Evolutionary conservation across 2,888 invertebrate species (phyloP).

Genomic region (Meandrusa payeni): DNA sequence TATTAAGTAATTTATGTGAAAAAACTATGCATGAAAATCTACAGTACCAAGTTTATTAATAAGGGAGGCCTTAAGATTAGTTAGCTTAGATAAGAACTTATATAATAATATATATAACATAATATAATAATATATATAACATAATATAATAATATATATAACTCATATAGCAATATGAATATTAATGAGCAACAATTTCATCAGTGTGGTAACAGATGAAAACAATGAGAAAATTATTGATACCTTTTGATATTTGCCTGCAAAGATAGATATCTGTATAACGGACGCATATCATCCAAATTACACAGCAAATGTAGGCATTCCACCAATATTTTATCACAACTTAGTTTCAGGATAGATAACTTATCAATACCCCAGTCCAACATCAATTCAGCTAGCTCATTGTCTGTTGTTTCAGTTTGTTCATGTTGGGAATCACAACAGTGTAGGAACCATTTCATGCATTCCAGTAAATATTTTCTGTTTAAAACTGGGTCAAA

Average conservation of each 20-base stretch:
- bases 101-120: too few species aligned
- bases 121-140: too few species aligned
- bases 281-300: conserved; percentile 80
- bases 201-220: too few species aligned
- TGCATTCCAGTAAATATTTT: conserved; percentile 86
- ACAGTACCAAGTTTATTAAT: too few species aligned
- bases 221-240: too few species aligned
- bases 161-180: too few species aligned
- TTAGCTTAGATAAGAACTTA: too few species aligned
- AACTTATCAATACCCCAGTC: conserved; percentile 29
- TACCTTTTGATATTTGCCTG: conserved; percentile 69
- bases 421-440: conserved; percentile 70
- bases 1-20: too few species aligned
- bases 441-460: conserved; percentile 82
- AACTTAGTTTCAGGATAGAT: conserved; percentile 32
- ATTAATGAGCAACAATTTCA: too few species aligned
- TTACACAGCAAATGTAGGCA: conserved; percentile 84
- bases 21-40: too few species aligned
- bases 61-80: too few species aligned
- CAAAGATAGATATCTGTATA: conserved; percentile 74
- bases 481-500: conserved; percentile 87
- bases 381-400: conserved; percentile 31
- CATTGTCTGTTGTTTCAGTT: conserved; percentile 25
- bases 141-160: too few species aligned
- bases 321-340: conserved; percentile 81